Conservation (phyloP, 1,140 invertebrate genomes). For the Chelonus insularis region DNA sequence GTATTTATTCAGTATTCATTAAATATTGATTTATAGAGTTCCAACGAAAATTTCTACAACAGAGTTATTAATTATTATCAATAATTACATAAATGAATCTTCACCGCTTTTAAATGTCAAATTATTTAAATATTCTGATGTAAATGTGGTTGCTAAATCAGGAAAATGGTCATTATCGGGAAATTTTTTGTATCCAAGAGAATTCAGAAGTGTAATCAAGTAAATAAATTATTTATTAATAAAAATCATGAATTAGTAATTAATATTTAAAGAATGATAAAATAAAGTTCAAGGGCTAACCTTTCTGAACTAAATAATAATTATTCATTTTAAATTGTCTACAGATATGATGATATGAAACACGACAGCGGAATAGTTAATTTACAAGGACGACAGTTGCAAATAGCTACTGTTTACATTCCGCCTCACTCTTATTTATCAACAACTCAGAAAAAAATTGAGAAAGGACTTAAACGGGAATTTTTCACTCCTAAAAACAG, state of each 20-base stretch:
- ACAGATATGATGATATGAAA: slow-evolving; percentile 35
- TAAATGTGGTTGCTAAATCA: slow-evolving; percentile 38
- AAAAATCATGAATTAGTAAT: background rate
- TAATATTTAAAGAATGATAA: background rate
- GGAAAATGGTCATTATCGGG: slow-evolving; percentile 43
- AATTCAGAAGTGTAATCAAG: slow-evolving; percentile 36
- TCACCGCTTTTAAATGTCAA: slow-evolving; percentile 37
- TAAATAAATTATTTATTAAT: background rate
- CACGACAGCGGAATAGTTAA: slow-evolving; percentile 28
- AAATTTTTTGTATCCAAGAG: slow-evolving; percentile 40
- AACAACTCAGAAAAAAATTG: slow-evolving; percentile 33
- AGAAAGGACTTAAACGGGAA: slow-evolving; percentile 36
- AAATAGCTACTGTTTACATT: slow-evolving; percentile 35
- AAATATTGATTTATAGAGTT: slow-evolving; percentile 35
- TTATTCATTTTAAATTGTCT: slow-evolving; percentile 11
- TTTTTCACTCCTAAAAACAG: slow-evolving; percentile 36
- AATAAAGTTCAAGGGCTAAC: background rate
- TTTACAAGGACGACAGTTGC: slow-evolving; percentile 40
- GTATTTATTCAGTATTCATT: no score
- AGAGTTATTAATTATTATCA: slow-evolving; percentile 43
- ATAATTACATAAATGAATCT: slow-evolving; percentile 33
- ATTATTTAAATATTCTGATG: slow-evolving; percentile 40
- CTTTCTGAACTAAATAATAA: background rate
- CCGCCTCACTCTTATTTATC: slow-evolving; percentile 46
- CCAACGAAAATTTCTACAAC: slow-evolving; percentile 35